phyloP scores from a whole-genome alignment of 2,113 vertebrate species.

The Cephalopterus ornatus region DNA sequence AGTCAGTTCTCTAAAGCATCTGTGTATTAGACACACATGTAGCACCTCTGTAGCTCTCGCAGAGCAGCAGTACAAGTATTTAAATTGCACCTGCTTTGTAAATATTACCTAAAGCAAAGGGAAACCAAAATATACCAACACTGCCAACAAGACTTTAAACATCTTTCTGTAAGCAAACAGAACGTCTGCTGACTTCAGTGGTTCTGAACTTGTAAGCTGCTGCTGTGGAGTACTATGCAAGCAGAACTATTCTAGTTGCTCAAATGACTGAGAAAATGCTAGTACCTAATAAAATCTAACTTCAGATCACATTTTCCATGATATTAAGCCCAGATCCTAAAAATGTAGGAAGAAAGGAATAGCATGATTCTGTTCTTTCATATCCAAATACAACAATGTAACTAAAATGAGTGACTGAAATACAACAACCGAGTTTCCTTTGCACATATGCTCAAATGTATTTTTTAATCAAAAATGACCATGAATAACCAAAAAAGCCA shows the following conservation, averaged over 20 bases:
- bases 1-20: not conserved
- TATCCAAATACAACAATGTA: not conserved
- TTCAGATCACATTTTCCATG: not conserved
- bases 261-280: not conserved
- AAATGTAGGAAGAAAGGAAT: not conserved
- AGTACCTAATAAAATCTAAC: not conserved
- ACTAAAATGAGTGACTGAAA: not conserved
- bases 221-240: not conserved
- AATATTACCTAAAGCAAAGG: not conserved
- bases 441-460: not conserved
- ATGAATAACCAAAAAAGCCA: not conserved
- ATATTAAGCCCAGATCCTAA: not conserved
- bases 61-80: not conserved
- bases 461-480: not conserved
- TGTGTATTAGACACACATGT: accelerated
- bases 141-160: not conserved
- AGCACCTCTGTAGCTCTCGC: not conserved
- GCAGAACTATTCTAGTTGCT: not conserved
- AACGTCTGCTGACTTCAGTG: not conserved
- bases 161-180: not conserved
- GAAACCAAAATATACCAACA: not conserved
- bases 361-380: not conserved
- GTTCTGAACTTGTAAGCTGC: not conserved
- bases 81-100: not conserved
- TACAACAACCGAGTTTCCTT: not conserved